Evolutionary conservation across 2,888 invertebrate genomes (phyloP).

Genomic region (Bombylius major): DNA sequence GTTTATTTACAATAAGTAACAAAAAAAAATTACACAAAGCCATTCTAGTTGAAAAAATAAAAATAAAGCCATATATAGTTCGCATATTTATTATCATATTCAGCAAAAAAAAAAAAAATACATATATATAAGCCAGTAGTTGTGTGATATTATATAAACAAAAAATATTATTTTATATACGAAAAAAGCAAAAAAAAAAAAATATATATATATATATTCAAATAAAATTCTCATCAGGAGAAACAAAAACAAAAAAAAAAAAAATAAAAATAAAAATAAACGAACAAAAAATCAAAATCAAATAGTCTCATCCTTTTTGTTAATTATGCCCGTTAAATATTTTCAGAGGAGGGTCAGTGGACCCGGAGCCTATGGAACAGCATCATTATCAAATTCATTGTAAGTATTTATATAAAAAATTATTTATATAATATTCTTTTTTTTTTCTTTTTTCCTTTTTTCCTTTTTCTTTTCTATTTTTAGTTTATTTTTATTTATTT

Average conservation of each 20-base stretch:
- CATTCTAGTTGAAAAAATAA: not conserved
- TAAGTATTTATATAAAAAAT: constrained; percentile 17
- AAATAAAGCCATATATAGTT: constrained; percentile 1
- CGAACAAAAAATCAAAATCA: not conserved
- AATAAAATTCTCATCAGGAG: too few relatives aligned
- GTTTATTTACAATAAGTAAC: too few relatives aligned
- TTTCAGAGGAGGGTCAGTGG: constrained; percentile 37
- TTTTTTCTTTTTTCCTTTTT: too few relatives aligned
- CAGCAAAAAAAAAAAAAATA: not conserved
- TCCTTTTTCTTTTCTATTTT: too few relatives aligned
- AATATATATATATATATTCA: too few relatives aligned
- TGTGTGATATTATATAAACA: too few relatives aligned
- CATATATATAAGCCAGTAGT: not conserved
- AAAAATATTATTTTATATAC: too few relatives aligned
- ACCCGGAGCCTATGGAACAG: constrained; percentile 37
- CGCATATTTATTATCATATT: not conserved
- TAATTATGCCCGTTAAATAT: constrained; percentile 33
- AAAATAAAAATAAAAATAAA: not conserved
- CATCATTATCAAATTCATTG: constrained; percentile 26
- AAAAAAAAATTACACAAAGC: not conserved
- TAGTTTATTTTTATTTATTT: too few relatives aligned
- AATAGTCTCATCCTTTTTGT: not conserved
- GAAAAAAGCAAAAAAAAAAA: too few relatives aligned
- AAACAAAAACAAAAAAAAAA: not conserved
- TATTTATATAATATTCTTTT: too few relatives aligned